Evolutionary conservation across 2,113 vertebrate species (phyloP), one percentile per base, ranked within the genome.

Genomic region (Rhinogobius similis): DNA sequence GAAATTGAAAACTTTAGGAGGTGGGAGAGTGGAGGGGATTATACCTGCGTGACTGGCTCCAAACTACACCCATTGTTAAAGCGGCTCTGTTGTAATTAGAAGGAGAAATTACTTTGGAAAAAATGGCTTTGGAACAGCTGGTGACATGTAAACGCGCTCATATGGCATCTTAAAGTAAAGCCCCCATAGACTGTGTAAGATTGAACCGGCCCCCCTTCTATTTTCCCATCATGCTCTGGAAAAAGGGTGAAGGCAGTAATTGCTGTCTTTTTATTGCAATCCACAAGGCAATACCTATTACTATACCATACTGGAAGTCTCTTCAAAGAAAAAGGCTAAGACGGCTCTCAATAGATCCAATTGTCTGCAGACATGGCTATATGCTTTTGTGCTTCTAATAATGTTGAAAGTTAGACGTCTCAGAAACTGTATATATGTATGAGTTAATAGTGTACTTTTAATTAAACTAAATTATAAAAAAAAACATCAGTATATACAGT

Each of bases 41-140:
- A 92, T 90, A 89, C 86, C 88, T 92, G 88, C 78, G 74, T 87
- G 89, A 90, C 81, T 92, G 90, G 87, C 86, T 92, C 87, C 85
- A 83, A 81, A 91, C 89, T 82, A 86, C 85, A 78, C 82, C 77
- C 82, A 91, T 91, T 93, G 91, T 91, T 82, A 86, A 65, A 85
- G 81, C 79, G 82, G 82, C 85, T 86, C 85, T 77, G 84, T 72
- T 86, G 89, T 90, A 91, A 93, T 94, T 93, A 91, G 85, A 87
- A 69, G 78, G 78, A 88, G 89, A 91, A 91, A 93, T 91, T 62
- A 91, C 90, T 92, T 91, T 73, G 70, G 84, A 83, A 85, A 90
- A 92, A 89, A 88, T 76, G 44, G 79, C 78, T 88, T 87, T 80
- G 71, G 81, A 85, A 87, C 89, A 88, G 88, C 86, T 84, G 85